These are phyloP conservation scores for Portevinia maculata DNA, from an alignment of 2,888 invertebrate species.

Conservation along the genomic window DNA sequence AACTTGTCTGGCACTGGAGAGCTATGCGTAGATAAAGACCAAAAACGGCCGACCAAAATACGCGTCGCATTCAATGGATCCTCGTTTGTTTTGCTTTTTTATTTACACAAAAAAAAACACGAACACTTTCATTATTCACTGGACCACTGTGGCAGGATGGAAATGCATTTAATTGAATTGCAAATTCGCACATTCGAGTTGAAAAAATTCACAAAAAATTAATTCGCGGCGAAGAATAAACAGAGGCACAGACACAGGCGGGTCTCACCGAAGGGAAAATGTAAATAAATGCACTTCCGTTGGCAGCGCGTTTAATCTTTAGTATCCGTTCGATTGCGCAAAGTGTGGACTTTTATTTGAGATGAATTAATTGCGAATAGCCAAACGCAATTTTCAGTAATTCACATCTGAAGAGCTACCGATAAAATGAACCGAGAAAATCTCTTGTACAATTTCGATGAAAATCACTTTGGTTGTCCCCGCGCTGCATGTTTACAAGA, in stretches of 20 bases:
- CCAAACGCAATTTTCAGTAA: constrained; percentile 1
- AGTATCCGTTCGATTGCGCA: constrained; percentile 31
- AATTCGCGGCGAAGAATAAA: constrained; percentile 43
- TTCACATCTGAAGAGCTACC: constrained; percentile 23
- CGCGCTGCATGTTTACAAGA: constrained; percentile 34
- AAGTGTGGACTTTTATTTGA: constrained; percentile 6
- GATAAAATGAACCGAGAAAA: constrained; percentile 30
- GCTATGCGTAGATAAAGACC: not conserved
- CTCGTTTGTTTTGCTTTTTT: constrained; percentile 15
- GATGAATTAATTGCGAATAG: not conserved
- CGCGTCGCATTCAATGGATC: constrained; percentile 5
- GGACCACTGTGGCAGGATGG: not conserved
- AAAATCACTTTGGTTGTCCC: constrained; percentile 13
- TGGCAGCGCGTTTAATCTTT: constrained; percentile 37
- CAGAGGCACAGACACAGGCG: constrained; percentile 30
- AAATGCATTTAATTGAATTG: constrained; percentile 34
- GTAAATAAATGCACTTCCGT: constrained; percentile 67
- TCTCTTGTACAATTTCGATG: constrained; percentile 16
- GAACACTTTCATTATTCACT: constrained; percentile 29
- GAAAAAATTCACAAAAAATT: constrained; percentile 17
- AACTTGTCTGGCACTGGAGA: constrained; percentile 54
- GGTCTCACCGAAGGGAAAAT: constrained; percentile 25
- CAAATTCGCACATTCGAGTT: constrained; percentile 31
- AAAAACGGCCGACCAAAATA: constrained; percentile 28
- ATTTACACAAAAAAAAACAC: constrained; percentile 25